Conservation (phyloP, 2,888 invertebrate species). For the Lasioglossum oenotherae region DNA sequence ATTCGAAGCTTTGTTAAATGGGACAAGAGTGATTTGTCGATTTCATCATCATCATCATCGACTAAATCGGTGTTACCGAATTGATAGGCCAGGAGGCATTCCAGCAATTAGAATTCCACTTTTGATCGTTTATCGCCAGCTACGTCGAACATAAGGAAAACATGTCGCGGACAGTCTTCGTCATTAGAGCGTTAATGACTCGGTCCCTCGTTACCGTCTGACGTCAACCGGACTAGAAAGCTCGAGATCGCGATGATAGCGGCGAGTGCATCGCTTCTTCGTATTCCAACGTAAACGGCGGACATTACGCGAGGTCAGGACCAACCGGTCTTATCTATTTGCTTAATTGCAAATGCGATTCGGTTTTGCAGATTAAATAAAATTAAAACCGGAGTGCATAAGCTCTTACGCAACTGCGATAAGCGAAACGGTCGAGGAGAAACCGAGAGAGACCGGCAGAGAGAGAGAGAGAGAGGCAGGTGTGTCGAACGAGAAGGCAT, state of each 20-base stretch:
- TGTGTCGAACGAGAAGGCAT: background rate
- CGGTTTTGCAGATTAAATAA: background rate
- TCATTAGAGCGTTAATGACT: conserved; percentile 30
- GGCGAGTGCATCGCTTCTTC: background rate
- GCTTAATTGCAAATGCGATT: conserved; percentile 25
- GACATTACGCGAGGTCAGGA: conserved; percentile 17
- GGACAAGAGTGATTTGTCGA: background rate
- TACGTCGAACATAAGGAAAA: background rate
- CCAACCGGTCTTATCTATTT: conserved; percentile 22
- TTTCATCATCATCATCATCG: background rate
- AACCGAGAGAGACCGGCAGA: too few species aligned
- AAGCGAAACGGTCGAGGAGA: background rate
- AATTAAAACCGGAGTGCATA: background rate
- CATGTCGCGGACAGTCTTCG: background rate
- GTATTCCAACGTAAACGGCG: background rate
- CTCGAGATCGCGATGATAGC: background rate
- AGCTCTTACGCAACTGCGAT: background rate
- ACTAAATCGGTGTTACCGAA: background rate
- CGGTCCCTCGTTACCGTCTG: background rate
- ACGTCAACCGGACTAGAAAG: background rate
- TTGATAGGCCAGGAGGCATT: background rate
- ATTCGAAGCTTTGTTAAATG: background rate
- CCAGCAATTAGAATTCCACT: conserved; percentile 5
- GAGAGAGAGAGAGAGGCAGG: background rate
- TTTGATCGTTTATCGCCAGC: background rate